Conservation (phyloP, 2,113 vertebrate genomes). For the Cyprinodon variegatus region DNA sequence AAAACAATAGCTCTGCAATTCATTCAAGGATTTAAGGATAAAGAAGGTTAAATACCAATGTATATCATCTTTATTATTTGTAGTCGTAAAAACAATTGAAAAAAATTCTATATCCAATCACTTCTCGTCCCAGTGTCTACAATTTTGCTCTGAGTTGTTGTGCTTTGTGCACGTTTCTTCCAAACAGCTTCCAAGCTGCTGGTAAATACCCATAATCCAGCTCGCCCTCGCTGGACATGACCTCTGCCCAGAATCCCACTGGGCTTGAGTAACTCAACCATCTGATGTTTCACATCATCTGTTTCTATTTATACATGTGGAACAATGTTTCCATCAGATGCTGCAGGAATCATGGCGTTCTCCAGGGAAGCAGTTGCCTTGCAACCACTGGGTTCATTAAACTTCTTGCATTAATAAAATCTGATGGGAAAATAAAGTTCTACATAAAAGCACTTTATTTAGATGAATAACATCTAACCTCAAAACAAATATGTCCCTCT, state of each 20-base stretch:
- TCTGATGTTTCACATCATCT: slow-evolving; percentile 49
- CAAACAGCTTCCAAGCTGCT: slow-evolving; percentile 19
- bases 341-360: slow-evolving; percentile 7
- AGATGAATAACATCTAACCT: not conserved
- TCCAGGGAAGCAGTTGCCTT: slow-evolving; percentile 13
- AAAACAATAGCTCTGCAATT: not conserved
- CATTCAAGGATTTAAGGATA: not conserved
- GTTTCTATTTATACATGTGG: slow-evolving; percentile 49
- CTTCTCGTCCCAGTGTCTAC: not conserved
- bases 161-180: slow-evolving; percentile 3
- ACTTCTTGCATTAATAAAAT: not conserved
- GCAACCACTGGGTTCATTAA: slow-evolving; percentile 1
- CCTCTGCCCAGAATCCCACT: slow-evolving; percentile 27
- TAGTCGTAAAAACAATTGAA: no score
- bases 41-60: not conserved
- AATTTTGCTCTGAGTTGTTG: slow-evolving; percentile 8
- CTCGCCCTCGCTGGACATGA: slow-evolving; percentile 26
- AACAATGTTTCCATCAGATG: slow-evolving; percentile 2
- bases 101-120: not conserved
- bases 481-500: not conserved
- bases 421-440: not conserved
- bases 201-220: slow-evolving; percentile 59
- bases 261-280: slow-evolving; percentile 42
- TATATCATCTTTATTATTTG: no score
- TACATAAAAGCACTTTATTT: not conserved